Evolutionary conservation across 2,888 invertebrate species (phyloP), one percentile per base, ranked within the genome.

Genomic region (Idaea dimidiata): DNA sequence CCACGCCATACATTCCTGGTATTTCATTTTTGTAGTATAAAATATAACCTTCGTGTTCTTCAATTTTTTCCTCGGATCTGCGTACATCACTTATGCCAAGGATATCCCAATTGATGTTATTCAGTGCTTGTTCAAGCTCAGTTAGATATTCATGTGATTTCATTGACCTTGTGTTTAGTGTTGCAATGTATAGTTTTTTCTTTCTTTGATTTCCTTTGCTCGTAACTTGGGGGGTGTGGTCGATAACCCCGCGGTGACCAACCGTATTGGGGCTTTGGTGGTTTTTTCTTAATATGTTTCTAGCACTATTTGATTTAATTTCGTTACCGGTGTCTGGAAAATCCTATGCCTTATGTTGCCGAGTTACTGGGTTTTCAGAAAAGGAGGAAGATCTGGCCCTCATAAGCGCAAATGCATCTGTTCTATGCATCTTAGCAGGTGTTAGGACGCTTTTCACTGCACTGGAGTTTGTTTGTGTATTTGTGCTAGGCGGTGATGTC

Each of bases 191-290:
- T 8, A 64, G 1, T 62, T 14, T 61, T 16, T 18, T 54, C 59
- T 54, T 14, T 33, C 14, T 55, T 56, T 58, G 54, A 8, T 59
- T 58, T 61, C 24, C 14, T 53, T 31, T 33, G 43, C 59, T 16
- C 14, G 57, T 33, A 16, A 62, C 54, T 61, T 58, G 62, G 66
- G 65, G 66, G 69, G 53, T 17, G 16, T 63, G 66, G 66, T 69
- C 66, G 5, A 17, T 64, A 32, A 54, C 66, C 66, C 66, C 66
- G 57, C 62, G 66, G 65, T 62, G 69, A 69, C 69, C 66, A 69
- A 33, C 66, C 69, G 61, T 32, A 62, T 61, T 57, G 57, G 60
- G 60, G 61, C 6, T 56, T 43, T 64, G 14, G 3, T 57, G 58
- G 31, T 57, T 59, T 53, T 61, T 64, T 55, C 5, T 18, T 33